A percentile compares a stretch with the other conserved stretches of the same genome.
phyloP scores from a whole-genome alignment of 2,888 invertebrate genomes.

The Athalia circularis region DNA sequence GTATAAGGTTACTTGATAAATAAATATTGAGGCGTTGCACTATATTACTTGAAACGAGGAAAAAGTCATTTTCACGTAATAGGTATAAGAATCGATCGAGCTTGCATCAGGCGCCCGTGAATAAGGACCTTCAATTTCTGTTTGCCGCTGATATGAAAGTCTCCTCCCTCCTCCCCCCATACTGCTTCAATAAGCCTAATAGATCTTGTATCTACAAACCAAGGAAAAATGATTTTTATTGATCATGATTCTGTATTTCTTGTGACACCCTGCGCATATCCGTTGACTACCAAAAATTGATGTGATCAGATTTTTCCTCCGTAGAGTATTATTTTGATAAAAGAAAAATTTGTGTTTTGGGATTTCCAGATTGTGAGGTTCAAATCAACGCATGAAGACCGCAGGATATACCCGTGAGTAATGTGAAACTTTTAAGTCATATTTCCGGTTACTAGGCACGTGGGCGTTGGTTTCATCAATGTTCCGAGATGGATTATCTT shows the following conservation, averaged over 20 bases:
- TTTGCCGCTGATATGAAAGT: not conserved
- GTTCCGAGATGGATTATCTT: not conserved
- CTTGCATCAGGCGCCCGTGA: not conserved
- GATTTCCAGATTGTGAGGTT: constrained; percentile 16
- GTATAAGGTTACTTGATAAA: not conserved
- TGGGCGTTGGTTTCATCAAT: not conserved
- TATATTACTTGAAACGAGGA: constrained; percentile 64
- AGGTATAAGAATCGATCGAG: constrained; percentile 46
- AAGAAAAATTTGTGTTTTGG: not conserved
- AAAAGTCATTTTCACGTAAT: constrained; percentile 68
- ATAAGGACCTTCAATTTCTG: not conserved
- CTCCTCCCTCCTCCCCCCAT: not conserved
- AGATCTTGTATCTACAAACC: not conserved
- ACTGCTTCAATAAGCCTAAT: not conserved
- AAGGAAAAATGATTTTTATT: constrained; percentile 1
- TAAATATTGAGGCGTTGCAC: constrained; percentile 53
- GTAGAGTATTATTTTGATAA: not conserved
- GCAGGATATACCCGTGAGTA: constrained; percentile 12
- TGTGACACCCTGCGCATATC: too few relatives aligned
- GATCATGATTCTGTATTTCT: not conserved
- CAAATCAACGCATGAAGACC: not conserved
- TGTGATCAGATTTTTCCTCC: too few relatives aligned
- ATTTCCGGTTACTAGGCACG: not conserved
- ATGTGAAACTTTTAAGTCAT: constrained; percentile 2
- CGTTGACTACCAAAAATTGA: not conserved